These are phyloP conservation scores for Lithosia quadra DNA, from an alignment of 2,888 invertebrate species.

Conservation along the genomic window DNA sequence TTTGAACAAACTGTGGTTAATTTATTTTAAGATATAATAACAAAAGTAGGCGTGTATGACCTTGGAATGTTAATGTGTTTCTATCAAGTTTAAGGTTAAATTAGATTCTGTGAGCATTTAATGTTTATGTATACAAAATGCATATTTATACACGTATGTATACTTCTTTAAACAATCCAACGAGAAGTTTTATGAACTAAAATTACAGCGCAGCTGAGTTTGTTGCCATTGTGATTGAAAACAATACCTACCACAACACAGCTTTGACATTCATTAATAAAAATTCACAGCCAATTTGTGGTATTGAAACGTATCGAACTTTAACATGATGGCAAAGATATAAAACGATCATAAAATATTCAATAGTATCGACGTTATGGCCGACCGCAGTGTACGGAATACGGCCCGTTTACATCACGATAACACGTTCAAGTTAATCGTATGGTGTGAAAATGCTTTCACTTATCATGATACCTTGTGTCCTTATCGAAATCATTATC, in stretches of 20 bases:
- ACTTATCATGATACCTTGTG: slow-evolving; percentile 43
- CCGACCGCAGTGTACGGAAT: slow-evolving; percentile 40
- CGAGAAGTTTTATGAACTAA: not conserved
- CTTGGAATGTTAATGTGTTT: slow-evolving; percentile 49
- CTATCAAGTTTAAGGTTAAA: slow-evolving; percentile 58
- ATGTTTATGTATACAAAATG: slow-evolving; percentile 25
- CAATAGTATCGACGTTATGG: slow-evolving; percentile 48
- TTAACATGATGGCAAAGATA: slow-evolving; percentile 38
- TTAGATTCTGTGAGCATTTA: slow-evolving; percentile 15
- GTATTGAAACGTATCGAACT: slow-evolving; percentile 29
- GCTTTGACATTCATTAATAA: slow-evolving; percentile 26
- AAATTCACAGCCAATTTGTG: slow-evolving; percentile 42
- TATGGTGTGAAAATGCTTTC: slow-evolving; percentile 53
- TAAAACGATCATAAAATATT: slow-evolving; percentile 47
- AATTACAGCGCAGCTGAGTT: not conserved
- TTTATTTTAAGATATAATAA: not conserved
- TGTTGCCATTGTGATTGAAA: slow-evolving; percentile 2
- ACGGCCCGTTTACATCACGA: slow-evolving; percentile 49
- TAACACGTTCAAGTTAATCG: slow-evolving; percentile 48
- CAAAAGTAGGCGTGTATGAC: slow-evolving; percentile 50
- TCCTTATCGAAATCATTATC: slow-evolving; percentile 51
- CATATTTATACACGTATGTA: not conserved
- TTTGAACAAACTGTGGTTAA: not conserved
- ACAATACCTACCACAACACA: not conserved
- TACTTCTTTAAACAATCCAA: not conserved